Conservation (phyloP, 2,888 invertebrate species). For the Drosophila cognata region DNA sequence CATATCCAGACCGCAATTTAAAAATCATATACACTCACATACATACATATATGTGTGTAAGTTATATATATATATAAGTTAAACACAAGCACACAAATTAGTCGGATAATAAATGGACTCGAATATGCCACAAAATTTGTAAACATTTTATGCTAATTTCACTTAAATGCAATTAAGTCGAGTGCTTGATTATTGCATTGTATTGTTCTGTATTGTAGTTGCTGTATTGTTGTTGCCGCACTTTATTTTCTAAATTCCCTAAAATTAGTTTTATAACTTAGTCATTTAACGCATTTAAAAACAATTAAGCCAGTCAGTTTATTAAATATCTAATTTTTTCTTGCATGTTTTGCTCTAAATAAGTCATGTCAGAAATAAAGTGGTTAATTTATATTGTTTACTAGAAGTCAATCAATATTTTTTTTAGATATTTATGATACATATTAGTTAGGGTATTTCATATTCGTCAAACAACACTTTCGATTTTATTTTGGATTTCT, state of each 20-base stretch:
- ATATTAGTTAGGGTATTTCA: not conserved
- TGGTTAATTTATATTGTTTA: not conserved
- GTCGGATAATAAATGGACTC: constrained; percentile 60
- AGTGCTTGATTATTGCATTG: constrained; percentile 69
- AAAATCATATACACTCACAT: constrained; percentile 33
- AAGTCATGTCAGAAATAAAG: not conserved
- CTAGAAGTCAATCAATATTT: not conserved
- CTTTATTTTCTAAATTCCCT: not conserved
- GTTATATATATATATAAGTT: constrained; percentile 8
- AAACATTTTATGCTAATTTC: constrained; percentile 78
- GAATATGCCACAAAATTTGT: constrained; percentile 58
- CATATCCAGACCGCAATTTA: constrained; percentile 46
- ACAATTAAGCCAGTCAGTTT: not conserved
- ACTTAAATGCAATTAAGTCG: constrained; percentile 77
- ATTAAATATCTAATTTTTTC: not conserved
- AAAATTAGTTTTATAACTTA: not conserved
- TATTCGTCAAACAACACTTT: not conserved
- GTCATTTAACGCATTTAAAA: not conserved
- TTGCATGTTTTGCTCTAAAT: not conserved
- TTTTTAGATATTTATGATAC: not conserved
- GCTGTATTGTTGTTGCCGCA: constrained; percentile 10
- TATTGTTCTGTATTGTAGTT: constrained; percentile 20
- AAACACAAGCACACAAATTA: constrained; percentile 54
- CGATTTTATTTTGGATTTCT: not conserved
- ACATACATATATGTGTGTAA: not conserved